Conservation (phyloP, 2,888 invertebrate species). For the Celastrina argiolus region DNA sequence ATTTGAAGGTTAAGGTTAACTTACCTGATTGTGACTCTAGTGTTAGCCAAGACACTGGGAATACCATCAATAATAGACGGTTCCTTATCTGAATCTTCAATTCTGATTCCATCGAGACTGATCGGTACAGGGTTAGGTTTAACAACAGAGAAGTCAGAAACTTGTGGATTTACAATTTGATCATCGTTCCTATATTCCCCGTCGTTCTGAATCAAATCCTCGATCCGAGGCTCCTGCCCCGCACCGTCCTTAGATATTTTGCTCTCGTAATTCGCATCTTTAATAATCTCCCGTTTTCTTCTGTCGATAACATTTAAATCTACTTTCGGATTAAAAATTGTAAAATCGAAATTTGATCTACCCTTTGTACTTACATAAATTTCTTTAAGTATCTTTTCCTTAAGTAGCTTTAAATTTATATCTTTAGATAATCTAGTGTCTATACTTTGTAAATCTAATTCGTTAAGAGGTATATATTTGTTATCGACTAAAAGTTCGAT, state of each 20-base stretch:
- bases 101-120: conserved; percentile 73
- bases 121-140: conserved; percentile 38
- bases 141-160: conserved; percentile 41
- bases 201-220: conserved; percentile 27
- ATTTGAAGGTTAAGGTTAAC: too few relatives aligned
- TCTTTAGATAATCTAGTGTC: conserved; percentile 14
- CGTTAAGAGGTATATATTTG: conserved; percentile 26
- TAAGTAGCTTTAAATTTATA: conserved; percentile 11
- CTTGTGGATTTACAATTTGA: conserved; percentile 30
- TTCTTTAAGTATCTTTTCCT: neutral
- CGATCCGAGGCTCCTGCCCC: conserved; percentile 24
- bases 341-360: conserved; percentile 11
- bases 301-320: conserved; percentile 25
- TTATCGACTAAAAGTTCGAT: conserved; percentile 48
- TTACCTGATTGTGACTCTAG: conserved; percentile 74
- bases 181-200: conserved; percentile 27
- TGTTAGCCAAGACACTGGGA: conserved; percentile 81
- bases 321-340: conserved; percentile 9
- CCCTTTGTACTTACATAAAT: conserved; percentile 3
- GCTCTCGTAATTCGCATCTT: conserved; percentile 25
- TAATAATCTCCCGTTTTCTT: conserved; percentile 34
- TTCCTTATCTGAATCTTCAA: conserved; percentile 79
- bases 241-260: conserved; percentile 25
- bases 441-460: conserved; percentile 19
- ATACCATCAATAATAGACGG: conserved; percentile 78